phyloP scores from a whole-genome alignment of 2,888 invertebrate genomes.

The Miltochrista miniata region DNA sequence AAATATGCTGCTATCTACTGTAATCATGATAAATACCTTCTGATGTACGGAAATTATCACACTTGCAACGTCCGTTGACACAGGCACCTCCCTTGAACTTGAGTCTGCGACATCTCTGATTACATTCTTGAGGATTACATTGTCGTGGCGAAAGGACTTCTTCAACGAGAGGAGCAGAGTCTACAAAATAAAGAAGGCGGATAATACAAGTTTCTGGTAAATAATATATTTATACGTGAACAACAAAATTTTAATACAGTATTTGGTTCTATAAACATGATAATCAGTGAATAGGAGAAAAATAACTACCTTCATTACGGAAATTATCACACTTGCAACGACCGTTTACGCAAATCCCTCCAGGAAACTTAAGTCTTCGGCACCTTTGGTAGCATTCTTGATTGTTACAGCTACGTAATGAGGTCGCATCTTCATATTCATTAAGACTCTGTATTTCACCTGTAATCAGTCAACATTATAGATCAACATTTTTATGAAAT shows the following conservation, averaged over 20 bases:
- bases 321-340: background rate
- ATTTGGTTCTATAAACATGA: no score
- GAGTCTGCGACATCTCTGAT: slow-evolving; percentile 28
- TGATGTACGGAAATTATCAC: slow-evolving; percentile 9
- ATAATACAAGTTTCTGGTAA: no score
- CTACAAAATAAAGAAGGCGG: background rate
- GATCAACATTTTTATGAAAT: no score
- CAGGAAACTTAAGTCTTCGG: background rate
- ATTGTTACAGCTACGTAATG: background rate
- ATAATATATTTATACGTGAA: no score
- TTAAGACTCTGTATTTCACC: background rate
- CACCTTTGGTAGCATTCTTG: background rate
- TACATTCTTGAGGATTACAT: slow-evolving; percentile 25
- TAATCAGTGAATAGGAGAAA: no score
- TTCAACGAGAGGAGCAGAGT: background rate
- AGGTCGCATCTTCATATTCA: background rate
- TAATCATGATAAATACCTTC: no score
- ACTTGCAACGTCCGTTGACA: slow-evolving; percentile 39
- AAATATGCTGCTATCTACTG: no score
- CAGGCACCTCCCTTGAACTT: slow-evolving; percentile 38
- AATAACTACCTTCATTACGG: background rate
- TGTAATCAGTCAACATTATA: background rate
- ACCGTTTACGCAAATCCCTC: background rate
- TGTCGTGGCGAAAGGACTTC: background rate
- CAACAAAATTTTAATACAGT: background rate